Conservation (phyloP, 2,888 invertebrate species). For the Pseudeuparius sepicola region DNA sequence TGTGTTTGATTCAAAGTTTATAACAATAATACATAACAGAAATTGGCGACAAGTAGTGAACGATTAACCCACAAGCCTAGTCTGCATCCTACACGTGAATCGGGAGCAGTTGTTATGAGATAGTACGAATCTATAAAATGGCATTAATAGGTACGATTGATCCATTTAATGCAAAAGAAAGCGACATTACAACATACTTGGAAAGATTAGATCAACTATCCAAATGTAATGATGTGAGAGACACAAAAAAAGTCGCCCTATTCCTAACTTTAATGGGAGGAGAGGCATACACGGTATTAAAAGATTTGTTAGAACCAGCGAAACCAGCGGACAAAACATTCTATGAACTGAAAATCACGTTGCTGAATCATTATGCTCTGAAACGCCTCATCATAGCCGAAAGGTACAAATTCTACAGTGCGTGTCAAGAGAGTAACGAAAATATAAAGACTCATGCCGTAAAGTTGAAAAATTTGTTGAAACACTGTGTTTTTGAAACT, state of each 20-base stretch:
- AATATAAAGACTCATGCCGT: constrained; percentile 19
- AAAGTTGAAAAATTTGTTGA: constrained; percentile 23
- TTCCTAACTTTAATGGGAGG: constrained; percentile 25
- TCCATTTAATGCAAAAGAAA: constrained; percentile 15
- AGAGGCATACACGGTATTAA: constrained; percentile 21
- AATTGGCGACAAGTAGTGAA: no score
- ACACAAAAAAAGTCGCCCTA: constrained; percentile 20
- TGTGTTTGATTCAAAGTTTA: no score
- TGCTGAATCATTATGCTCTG: constrained; percentile 20
- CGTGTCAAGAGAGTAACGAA: constrained; percentile 20
- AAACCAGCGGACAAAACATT: constrained; percentile 18
- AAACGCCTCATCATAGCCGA: constrained; percentile 23
- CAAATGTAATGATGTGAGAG: constrained; percentile 20
- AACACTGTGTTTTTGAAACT: constrained; percentile 23
- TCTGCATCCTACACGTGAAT: no score
- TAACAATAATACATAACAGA: no score
- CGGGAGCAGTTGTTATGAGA: no score
- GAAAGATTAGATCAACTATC: constrained; percentile 25
- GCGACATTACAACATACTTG: constrained; percentile 17
- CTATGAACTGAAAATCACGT: constrained; percentile 16
- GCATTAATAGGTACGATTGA: constrained; percentile 19
- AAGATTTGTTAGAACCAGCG: constrained; percentile 20
- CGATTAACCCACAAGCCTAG: no score
- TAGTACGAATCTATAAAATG: no score
- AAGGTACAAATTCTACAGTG: no score